Percentiles rank a stretch among this genome's conserved stretches.
Evolutionary conservation across 64 coral and sea anemone species (phyloP).

Genomic region (Trachythela sp.): DNA sequence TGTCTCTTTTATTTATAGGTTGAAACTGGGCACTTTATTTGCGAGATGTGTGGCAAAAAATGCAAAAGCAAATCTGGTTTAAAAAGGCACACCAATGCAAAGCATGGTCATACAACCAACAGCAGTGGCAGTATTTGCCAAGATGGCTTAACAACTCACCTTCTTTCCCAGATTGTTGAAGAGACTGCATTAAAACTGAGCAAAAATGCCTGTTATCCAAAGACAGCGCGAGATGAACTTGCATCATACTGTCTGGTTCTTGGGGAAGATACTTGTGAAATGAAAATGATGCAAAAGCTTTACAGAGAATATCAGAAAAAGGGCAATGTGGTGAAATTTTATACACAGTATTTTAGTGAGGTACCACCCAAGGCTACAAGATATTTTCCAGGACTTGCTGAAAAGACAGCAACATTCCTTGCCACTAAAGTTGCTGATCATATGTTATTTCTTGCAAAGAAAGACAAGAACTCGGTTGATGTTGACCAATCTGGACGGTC

Average conservation of each 20-base stretch:
- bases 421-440: constrained; percentile 7
- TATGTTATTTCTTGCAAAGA: not conserved
- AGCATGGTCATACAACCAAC: not conserved
- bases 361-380: not conserved
- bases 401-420: not conserved
- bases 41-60: not conserved
- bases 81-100: not conserved
- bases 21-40: not conserved
- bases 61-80: not conserved
- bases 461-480: not conserved
- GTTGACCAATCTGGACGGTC: too few species aligned
- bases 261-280: not conserved
- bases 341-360: not conserved
- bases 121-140: not conserved
- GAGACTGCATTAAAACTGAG: not conserved
- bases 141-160: not conserved
- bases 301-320: not conserved
- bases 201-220: not conserved
- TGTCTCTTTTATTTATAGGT: not conserved
- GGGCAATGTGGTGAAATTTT: not conserved
- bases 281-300: not conserved
- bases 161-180: not conserved
- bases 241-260: not conserved
- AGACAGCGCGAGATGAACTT: not conserved
- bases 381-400: not conserved